Base-by-base conservation (phyloP, 1,140 invertebrate genomes). In the Archivesica marissinica region DNA sequence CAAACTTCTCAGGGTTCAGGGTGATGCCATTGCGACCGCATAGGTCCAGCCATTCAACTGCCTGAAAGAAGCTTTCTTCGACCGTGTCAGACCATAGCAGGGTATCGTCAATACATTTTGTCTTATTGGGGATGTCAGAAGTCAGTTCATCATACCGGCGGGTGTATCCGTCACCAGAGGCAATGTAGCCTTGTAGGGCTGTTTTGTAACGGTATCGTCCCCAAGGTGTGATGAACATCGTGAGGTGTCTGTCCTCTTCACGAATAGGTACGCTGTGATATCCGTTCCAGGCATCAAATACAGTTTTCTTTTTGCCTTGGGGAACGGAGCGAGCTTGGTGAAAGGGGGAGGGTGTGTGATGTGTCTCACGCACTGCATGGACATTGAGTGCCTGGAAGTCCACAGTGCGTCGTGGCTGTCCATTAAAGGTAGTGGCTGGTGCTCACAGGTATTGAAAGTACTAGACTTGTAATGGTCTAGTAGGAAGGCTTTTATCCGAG, bases 1-100 rank as follows among this genome's bases (percentile, higher is more conserved):
- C n/a, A 56, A 89, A 88, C 75, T 92, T 93, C 4, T 87, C 61
- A 17, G 86, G 79, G 72, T 91, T 92, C 25, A 93, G 85, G 6
- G 82, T 93, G 25, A 91, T 93, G 38, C 86, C 81, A 41, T 87
- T 85, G 25, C 84, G 35, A 50, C 85, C 87, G 76, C 87, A 90
- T 7, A 79, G n/a, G 54, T 89, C 85, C 2, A 89, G 86, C 81
- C 88, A 87, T 23, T 70, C 17, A n/a, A 20, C 15, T 30, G 86
- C 78, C 35, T 88, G 83, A 39, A 66, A 61, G 80, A 87, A 88
- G 15, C 44, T 41, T 56, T 75, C 79, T 72, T 86, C 79, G 15
- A 88, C 44, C n/a, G 15, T 54, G 39, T 87, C 70, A 11, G 81
- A 35, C 80, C 88, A 86, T 11, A 89, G 30, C 11, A 86, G 44